phyloP scores from a whole-genome alignment of 2,888 invertebrate species.

The Ormia ochracea region DNA sequence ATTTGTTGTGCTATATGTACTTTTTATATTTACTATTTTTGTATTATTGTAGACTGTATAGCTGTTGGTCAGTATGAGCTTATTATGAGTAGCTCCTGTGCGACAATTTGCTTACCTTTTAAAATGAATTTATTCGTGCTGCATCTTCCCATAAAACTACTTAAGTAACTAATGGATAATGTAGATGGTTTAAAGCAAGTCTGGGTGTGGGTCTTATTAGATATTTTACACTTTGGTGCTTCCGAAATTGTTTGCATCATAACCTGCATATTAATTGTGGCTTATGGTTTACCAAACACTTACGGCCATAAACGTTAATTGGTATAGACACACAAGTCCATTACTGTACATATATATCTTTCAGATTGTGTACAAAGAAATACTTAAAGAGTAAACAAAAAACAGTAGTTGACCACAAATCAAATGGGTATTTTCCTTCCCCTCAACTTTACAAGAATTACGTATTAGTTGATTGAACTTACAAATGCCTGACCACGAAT shows the following conservation, averaged over 20 bases:
- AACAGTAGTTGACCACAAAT: not conserved
- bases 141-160: not conserved
- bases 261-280: slow-evolving; percentile 50
- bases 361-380: not conserved
- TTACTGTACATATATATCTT: not conserved
- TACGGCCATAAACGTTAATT: slow-evolving; percentile 43
- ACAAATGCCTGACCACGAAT: too few species aligned
- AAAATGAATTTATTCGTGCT: not conserved
- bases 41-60: too few species aligned
- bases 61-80: too few species aligned
- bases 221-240: not conserved
- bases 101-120: not conserved
- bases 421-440: too few species aligned
- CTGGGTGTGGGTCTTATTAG: not conserved
- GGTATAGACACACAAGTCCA: slow-evolving; percentile 15
- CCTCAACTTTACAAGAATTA: too few species aligned
- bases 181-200: not conserved
- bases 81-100: too few species aligned
- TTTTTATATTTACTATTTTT: too few species aligned
- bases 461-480: too few species aligned
- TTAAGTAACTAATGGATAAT: not conserved
- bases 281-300: slow-evolving; percentile 53
- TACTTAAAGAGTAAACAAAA: not conserved
- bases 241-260: slow-evolving; percentile 3
- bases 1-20: too few species aligned